Conservation (phyloP, 2,797 vertebrate species). For the Acanthurus lineatus region DNA sequence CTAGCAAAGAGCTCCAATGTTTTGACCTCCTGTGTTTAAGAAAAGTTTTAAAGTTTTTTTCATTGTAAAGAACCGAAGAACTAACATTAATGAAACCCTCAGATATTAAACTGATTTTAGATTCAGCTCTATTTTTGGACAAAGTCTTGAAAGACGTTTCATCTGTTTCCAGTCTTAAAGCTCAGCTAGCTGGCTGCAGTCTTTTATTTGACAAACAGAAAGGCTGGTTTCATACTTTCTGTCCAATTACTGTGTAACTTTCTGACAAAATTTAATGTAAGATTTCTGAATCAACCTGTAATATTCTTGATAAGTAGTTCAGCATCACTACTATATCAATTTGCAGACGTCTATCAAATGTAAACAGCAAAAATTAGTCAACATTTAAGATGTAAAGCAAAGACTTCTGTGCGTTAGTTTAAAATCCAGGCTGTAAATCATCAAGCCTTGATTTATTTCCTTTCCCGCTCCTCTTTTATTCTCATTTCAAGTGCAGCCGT, state of each 20-base stretch:
- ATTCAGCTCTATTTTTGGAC: no score
- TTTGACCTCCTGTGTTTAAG: background rate
- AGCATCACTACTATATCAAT: background rate
- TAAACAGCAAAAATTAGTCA: background rate
- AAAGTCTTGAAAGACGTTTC: no score
- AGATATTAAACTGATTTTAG: no score
- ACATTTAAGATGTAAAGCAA: background rate
- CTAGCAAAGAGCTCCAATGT: background rate
- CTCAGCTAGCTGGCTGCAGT: background rate
- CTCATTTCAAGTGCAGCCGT: slow-evolving; percentile 9
- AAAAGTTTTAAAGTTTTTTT: no score
- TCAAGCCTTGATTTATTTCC: background rate
- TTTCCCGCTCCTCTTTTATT: background rate
- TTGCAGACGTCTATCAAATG: background rate
- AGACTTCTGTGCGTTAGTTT: background rate
- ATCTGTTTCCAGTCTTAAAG: background rate
- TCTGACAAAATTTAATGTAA: background rate
- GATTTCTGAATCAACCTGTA: background rate
- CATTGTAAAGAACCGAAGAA: background rate
- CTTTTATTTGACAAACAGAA: background rate
- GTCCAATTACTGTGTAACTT: background rate
- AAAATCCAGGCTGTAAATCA: background rate
- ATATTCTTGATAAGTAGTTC: slow-evolving; percentile 12
- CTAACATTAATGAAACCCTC: background rate
- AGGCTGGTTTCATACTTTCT: background rate